Conservation (phyloP, 2,797 vertebrate species). For the Pampus argenteus region DNA sequence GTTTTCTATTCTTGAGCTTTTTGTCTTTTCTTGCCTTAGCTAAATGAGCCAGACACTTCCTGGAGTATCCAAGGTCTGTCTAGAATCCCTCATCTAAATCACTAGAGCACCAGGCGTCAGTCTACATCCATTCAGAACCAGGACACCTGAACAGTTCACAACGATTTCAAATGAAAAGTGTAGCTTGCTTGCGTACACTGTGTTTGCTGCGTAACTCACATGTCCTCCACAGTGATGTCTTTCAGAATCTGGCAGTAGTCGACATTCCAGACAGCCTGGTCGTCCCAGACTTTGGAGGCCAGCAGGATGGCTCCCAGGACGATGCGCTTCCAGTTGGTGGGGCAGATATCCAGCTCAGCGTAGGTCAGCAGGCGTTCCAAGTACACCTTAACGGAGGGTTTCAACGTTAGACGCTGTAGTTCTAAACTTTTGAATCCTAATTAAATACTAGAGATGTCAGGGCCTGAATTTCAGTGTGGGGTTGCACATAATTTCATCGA, state of each 20-base stretch:
- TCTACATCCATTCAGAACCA: no score
- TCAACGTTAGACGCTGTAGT: background rate
- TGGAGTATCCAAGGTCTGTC: no score
- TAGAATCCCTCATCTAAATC: no score
- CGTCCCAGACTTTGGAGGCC: conserved; percentile 98
- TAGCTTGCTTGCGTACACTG: background rate
- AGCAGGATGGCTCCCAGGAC: conserved; percentile 95
- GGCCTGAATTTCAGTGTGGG: no score
- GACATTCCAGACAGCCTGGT: conserved; percentile 99
- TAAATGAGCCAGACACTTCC: background rate
- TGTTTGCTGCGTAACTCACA: conserved; percentile 93
- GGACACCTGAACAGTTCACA: no score
- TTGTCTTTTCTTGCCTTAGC: background rate
- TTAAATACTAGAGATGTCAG: no score
- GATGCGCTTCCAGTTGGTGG: conserved; percentile 97
- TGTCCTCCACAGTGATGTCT: conserved; percentile 97
- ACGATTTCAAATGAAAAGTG: no score
- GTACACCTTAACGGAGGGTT: conserved; percentile 86
- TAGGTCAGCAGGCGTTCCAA: conserved; percentile 96
- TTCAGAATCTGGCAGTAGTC: conserved; percentile 99
- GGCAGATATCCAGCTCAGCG: conserved; percentile 97
- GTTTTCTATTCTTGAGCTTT: no score
- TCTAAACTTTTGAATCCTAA: background rate
- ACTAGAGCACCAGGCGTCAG: no score
- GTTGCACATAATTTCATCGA: no score